A percentile compares a stretch with the other conserved stretches of the same genome.
Conservation (phyloP, 2,113 vertebrate genomes). For the Campylorhamphus procurvoides region DNA sequence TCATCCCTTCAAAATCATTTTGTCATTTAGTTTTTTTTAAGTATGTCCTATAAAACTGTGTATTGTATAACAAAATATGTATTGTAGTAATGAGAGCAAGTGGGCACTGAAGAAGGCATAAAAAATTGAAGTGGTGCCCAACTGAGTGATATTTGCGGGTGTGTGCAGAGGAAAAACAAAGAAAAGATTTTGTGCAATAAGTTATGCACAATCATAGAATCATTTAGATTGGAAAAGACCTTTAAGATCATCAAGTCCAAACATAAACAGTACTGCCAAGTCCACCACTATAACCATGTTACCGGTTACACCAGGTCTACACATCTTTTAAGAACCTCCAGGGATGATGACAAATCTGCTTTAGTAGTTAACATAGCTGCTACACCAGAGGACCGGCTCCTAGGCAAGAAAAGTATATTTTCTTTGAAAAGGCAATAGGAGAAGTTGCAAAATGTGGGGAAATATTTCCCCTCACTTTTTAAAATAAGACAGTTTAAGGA, state of each 20-base stretch:
- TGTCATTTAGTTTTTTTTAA: neutral
- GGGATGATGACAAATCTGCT: neutral
- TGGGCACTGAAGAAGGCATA: neutral
- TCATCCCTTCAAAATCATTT: neutral
- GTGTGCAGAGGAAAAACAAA: neutral
- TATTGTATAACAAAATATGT: neutral
- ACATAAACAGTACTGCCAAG: neutral
- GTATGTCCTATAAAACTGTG: neutral
- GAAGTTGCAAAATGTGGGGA: neutral
- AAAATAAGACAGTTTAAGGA: neutral
- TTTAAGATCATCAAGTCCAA: neutral
- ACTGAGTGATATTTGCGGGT: neutral
- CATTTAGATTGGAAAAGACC: neutral
- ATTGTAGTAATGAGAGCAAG: neutral
- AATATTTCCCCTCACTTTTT: neutral
- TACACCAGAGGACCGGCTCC: neutral
- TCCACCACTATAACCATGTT: neutral
- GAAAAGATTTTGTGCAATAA: neutral
- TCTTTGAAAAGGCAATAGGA: neutral
- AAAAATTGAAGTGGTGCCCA: neutral
- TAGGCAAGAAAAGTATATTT: neutral
- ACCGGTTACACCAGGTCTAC: neutral
- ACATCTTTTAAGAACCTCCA: neutral
- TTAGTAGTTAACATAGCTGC: neutral
- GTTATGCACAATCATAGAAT: neutral